Evolutionary conservation across 2,888 invertebrate genomes (phyloP).

Genomic region (Nomada lathburiana): DNA sequence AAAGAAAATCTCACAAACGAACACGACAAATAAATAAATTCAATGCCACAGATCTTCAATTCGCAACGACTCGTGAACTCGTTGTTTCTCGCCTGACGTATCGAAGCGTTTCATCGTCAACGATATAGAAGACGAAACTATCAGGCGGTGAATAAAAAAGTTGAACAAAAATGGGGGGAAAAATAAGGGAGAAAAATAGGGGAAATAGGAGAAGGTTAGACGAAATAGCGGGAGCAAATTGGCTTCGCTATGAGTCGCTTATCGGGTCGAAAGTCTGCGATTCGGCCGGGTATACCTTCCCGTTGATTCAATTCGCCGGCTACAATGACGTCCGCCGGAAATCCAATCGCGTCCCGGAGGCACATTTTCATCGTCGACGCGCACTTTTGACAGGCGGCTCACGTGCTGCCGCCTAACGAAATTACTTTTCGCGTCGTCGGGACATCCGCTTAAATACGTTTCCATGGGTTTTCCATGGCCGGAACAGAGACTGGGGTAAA

Average conservation of each 20-base stretch:
- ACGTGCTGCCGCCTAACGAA: constrained; percentile 68
- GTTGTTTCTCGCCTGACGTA: background rate
- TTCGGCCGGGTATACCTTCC: constrained; percentile 26
- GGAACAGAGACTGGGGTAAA: constrained; percentile 40
- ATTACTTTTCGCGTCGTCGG: constrained; percentile 72
- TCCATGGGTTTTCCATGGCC: constrained; percentile 58
- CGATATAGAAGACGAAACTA: too few species aligned
- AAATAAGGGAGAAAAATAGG: background rate
- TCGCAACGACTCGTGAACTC: too few species aligned
- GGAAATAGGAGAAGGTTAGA: background rate
- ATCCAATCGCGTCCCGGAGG: constrained; percentile 61
- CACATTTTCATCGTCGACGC: constrained; percentile 56
- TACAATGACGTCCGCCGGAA: constrained; percentile 60
- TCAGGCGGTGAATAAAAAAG: background rate
- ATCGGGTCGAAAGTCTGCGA: constrained; percentile 35
- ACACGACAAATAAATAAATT: too few species aligned
- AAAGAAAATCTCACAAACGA: too few species aligned
- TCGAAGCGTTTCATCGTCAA: too few species aligned
- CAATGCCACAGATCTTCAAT: too few species aligned
- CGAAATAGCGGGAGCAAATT: constrained; percentile 37
- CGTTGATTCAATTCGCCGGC: constrained; percentile 54
- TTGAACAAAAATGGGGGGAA: background rate
- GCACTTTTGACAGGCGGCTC: constrained; percentile 70
- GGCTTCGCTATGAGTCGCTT: constrained; percentile 13
- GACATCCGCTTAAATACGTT: constrained; percentile 69